A percentile compares a stretch with the other conserved stretches of the same genome.
phyloP scores from a whole-genome alignment of 64 coral and sea anemone genomes.

The Cladopsammia gracilis region DNA sequence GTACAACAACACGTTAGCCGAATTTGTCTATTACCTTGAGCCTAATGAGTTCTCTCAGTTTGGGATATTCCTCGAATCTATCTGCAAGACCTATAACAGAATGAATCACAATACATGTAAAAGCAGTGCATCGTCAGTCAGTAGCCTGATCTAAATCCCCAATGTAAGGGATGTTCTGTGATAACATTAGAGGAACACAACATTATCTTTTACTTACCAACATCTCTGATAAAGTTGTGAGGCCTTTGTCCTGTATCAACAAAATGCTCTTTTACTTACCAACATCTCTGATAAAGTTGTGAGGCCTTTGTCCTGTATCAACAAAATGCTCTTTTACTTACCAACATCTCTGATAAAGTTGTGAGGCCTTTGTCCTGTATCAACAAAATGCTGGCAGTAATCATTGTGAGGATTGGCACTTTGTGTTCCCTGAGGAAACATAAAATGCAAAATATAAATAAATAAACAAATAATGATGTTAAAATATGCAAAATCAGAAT shows the following conservation, averaged over 20 bases:
- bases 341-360: conserved; percentile 99
- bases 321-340: neutral
- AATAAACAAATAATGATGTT: neutral
- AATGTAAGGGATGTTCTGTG: too few species aligned
- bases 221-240: conserved; percentile 99
- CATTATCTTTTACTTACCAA: conserved; percentile 46
- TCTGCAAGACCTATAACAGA: conserved; percentile 82
- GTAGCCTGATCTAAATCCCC: too few species aligned
- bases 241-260: neutral
- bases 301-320: neutral
- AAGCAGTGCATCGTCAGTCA: neutral
- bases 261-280: conserved; percentile 26
- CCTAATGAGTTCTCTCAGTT: conserved; percentile 94
- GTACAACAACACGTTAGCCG: too few species aligned
- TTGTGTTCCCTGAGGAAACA: conserved; percentile 91
- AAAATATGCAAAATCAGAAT: neutral
- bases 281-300: conserved; percentile 98
- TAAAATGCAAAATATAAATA: neutral
- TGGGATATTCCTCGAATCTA: conserved; percentile 98
- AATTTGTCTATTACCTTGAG: conserved; percentile 98
- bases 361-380: conserved; percentile 96
- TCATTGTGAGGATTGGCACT: conserved; percentile 99
- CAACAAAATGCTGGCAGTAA: conserved; percentile 99
- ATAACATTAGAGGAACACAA: too few species aligned
- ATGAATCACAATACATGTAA: too few species aligned